These are phyloP conservation scores for Thecophora atra DNA, from an alignment of 2,888 invertebrate species.

Conservation along the genomic window DNA sequence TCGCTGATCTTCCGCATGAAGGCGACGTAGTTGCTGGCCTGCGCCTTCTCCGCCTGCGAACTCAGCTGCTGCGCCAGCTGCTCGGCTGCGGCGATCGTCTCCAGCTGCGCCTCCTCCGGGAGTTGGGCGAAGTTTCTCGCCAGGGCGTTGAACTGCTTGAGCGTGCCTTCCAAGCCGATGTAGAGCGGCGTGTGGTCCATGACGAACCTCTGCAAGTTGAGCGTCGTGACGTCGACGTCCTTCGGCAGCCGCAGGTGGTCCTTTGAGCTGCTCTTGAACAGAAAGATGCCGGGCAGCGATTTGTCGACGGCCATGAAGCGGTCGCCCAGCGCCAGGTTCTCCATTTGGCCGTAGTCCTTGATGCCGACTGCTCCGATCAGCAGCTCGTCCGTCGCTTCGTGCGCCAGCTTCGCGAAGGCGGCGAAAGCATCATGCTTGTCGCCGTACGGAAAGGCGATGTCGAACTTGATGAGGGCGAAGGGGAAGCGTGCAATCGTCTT, in stretches of 20 bases:
- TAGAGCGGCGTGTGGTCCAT: constrained; percentile 79
- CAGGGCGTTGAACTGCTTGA: constrained; percentile 83
- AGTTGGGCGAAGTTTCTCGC: constrained; percentile 76
- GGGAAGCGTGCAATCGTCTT: constrained; percentile 86
- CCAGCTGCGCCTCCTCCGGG: constrained; percentile 67
- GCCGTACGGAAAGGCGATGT: constrained; percentile 94
- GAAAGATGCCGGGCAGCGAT: constrained; percentile 81
- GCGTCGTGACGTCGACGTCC: constrained; percentile 71
- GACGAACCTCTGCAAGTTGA: constrained; percentile 76
- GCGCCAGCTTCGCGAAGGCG: constrained; percentile 72
- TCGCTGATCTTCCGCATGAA: constrained; percentile 85
- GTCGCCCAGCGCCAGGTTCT: constrained; percentile 83
- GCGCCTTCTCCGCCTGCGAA: constrained; percentile 67
- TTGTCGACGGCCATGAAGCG: constrained; percentile 82
- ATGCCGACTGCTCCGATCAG: constrained; percentile 88
- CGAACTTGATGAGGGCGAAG: constrained; percentile 89
- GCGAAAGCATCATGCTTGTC: constrained; percentile 91
- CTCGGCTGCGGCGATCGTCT: constrained; percentile 55
- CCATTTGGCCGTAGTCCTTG: constrained; percentile 94
- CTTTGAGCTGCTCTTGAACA: constrained; percentile 70
- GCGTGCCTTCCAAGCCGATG: constrained; percentile 86
- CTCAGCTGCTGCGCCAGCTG: constrained; percentile 40
- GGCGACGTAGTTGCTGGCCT: constrained; percentile 79
- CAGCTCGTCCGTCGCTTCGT: constrained; percentile 70
- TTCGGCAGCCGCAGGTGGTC: constrained; percentile 53